These are phyloP conservation scores for Diadumene lineata DNA, from an alignment of 92 coral and sea anemone species.

Conservation along the genomic window DNA sequence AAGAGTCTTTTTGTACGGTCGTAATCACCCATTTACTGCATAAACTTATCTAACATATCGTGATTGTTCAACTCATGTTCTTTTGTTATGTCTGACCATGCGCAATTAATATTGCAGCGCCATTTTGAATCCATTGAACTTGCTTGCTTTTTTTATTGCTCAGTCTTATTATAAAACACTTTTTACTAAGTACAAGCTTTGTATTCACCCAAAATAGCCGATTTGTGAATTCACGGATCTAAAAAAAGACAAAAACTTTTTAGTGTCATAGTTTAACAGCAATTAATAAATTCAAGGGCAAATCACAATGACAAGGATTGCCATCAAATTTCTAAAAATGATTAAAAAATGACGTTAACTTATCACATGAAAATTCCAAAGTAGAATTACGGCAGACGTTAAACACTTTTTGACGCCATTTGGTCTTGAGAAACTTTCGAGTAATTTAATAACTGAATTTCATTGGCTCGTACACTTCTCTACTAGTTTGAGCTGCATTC, in stretches of 20 bases:
- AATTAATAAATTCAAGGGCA: constrained; percentile 23
- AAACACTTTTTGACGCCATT: constrained; percentile 47
- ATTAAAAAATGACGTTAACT: constrained; percentile 39
- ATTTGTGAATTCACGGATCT: background rate
- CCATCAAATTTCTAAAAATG: constrained; percentile 45
- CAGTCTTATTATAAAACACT: background rate
- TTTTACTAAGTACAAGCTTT: background rate
- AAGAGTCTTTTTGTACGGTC: constrained; percentile 22
- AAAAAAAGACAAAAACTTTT: background rate
- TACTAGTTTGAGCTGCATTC: background rate
- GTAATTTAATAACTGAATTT: constrained; percentile 5
- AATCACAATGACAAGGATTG: constrained; percentile 21
- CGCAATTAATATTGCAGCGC: background rate
- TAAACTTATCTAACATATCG: background rate
- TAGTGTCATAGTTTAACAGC: constrained; percentile 6
- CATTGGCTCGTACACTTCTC: background rate
- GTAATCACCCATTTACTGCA: constrained; percentile 12
- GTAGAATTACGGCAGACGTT: constrained; percentile 41
- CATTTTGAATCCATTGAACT: constrained; percentile 4
- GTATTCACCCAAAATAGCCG: background rate
- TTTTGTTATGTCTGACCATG: constrained; percentile 22
- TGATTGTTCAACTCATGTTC: constrained; percentile 3
- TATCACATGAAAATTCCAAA: constrained; percentile 49
- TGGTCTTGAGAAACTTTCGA: constrained; percentile 10
- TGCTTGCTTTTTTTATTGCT: background rate